Conservation (phyloP, 1,140 invertebrate genomes). For the Apis dorsata region DNA sequence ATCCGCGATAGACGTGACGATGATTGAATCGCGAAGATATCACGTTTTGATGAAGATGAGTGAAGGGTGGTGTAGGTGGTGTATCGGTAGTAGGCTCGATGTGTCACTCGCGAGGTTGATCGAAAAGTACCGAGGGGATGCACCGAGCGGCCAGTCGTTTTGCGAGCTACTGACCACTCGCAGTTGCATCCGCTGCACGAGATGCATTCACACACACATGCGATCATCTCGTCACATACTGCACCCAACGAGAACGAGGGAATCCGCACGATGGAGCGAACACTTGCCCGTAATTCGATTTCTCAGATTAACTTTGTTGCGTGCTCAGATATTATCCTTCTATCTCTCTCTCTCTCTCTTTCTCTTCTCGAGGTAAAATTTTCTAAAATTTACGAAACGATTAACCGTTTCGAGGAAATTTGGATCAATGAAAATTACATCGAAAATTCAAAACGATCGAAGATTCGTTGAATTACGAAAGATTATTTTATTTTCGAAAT, state of each 20-base stretch:
- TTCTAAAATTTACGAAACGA: neutral
- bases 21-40: neutral
- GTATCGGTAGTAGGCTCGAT: neutral
- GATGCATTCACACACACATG: slow-evolving; percentile 76
- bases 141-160: slow-evolving; percentile 76
- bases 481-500: no score
- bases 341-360: neutral
- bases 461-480: neutral
- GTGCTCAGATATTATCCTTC: neutral
- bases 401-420: neutral
- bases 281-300: slow-evolving; percentile 54
- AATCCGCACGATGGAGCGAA: slow-evolving; percentile 58
- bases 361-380: neutral
- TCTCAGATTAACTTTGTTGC: slow-evolving; percentile 20
- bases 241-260: slow-evolving; percentile 73
- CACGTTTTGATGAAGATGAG: neutral
- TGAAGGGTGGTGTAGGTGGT: no score
- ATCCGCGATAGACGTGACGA: no score
- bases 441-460: neutral
- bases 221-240: slow-evolving; percentile 67
- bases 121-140: slow-evolving; percentile 57
- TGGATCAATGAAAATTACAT: neutral
- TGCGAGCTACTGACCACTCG: slow-evolving; percentile 76
- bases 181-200: slow-evolving; percentile 76
- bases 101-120: slow-evolving; percentile 30